These are phyloP conservation scores for Cavia porcellus DNA, from an alignment of 2,113 vertebrate genomes.

Conservation along the genomic window DNA sequence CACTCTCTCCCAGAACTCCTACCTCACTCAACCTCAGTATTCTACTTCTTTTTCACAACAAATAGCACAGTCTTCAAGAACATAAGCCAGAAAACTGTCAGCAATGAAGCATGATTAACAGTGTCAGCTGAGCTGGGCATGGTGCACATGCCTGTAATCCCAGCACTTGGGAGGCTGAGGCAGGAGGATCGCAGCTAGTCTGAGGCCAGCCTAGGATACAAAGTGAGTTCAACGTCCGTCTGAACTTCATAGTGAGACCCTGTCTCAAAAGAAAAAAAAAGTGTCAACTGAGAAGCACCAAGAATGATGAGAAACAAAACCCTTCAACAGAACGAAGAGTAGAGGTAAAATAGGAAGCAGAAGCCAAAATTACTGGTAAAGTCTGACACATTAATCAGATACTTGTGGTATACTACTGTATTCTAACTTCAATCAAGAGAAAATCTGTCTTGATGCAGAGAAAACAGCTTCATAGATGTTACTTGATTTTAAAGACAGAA, in stretches of 20 bases:
- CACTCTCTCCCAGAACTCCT: not conserved
- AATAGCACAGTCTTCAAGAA: constrained; percentile 29
- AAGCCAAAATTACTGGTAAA: constrained; percentile 58
- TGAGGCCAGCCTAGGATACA: not conserved
- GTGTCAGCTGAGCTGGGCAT: not conserved
- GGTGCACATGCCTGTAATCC: not conserved
- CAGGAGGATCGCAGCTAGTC: not conserved
- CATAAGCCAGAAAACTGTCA: constrained; percentile 31
- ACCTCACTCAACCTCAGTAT: not conserved
- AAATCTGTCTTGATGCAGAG: constrained; percentile 27
- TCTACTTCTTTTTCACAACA: constrained; percentile 16
- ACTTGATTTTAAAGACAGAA: not conserved
- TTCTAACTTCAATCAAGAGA: constrained; percentile 11
- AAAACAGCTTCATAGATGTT: constrained; percentile 2
- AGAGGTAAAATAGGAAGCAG: constrained; percentile 28
- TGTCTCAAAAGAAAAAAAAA: not conserved
- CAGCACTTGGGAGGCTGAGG: not conserved
- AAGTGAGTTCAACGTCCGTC: not conserved
- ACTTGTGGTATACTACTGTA: not conserved
- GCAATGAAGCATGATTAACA: not conserved
- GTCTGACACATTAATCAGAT: not conserved
- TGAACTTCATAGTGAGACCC: not conserved
- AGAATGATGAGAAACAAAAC: not conserved
- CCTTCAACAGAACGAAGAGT: not conserved
- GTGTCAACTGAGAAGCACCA: not conserved